Conservation (phyloP, 2,888 invertebrate genomes). For the Idaea biselata region DNA sequence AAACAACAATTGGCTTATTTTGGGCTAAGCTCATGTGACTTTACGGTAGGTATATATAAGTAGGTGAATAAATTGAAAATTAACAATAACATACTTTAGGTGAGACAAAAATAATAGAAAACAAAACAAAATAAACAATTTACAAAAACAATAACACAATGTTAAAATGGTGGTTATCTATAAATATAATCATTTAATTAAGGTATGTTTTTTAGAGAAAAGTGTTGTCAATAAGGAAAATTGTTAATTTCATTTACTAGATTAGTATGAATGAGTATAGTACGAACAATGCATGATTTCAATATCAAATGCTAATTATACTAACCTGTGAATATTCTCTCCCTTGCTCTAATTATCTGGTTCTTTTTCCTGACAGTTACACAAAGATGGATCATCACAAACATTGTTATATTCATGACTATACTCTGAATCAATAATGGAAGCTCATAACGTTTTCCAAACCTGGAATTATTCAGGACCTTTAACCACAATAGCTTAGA, state of each 20-base stretch:
- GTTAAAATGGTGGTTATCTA: neutral
- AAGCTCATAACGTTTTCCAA: slow-evolving; percentile 97
- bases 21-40: too few relatives aligned
- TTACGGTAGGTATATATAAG: neutral
- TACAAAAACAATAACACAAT: neutral
- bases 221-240: neutral
- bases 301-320: slow-evolving; percentile 27
- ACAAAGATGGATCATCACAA: slow-evolving; percentile 96
- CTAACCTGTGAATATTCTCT: slow-evolving; percentile 92
- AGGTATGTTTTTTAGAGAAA: neutral
- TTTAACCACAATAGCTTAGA: neutral
- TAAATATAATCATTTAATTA: neutral
- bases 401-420: slow-evolving; percentile 98
- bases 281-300: neutral
- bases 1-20: too few relatives aligned
- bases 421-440: slow-evolving; percentile 97
- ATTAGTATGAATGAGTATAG: neutral
- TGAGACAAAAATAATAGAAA: neutral
- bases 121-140: neutral
- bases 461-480: slow-evolving; percentile 84
- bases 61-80: neutral
- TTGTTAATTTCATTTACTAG: neutral
- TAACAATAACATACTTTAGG: neutral
- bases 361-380: slow-evolving; percentile 91
- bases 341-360: slow-evolving; percentile 87